These are phyloP conservation scores for Hybognathus amarus DNA, from an alignment of 2,797 vertebrate genomes.

Conservation along the genomic window DNA sequence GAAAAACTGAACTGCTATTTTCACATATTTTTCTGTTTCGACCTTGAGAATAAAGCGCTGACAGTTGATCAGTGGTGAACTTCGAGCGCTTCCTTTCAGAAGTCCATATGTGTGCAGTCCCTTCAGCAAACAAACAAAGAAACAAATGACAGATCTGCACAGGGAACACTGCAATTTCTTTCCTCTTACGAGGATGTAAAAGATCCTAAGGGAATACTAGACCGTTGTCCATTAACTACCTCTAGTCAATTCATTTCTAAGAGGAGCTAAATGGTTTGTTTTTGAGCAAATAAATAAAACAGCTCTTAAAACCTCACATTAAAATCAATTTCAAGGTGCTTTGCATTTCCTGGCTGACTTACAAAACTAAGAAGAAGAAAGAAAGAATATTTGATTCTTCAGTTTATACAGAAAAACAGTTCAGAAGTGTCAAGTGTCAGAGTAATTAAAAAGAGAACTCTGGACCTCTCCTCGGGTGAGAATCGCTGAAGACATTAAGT, in stretches of 20 bases:
- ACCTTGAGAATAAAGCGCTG: slow-evolving; percentile 7
- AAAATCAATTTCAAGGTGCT: slow-evolving; percentile 44
- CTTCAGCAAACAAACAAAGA: slow-evolving; percentile 15
- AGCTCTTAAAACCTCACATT: slow-evolving; percentile 24
- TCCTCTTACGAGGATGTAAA: slow-evolving; percentile 6
- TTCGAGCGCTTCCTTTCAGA: not conserved
- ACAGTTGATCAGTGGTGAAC: not conserved
- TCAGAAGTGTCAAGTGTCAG: slow-evolving; percentile 73
- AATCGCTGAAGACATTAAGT: slow-evolving; percentile 81
- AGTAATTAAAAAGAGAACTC: slow-evolving; percentile 80
- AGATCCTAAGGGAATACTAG: slow-evolving; percentile 39
- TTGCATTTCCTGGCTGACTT: slow-evolving; percentile 26
- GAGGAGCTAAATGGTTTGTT: slow-evolving; percentile 47
- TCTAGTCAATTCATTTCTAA: slow-evolving; percentile 49
- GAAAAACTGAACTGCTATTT: not conserved
- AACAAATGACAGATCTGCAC: slow-evolving; percentile 4
- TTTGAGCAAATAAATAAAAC: slow-evolving; percentile 52
- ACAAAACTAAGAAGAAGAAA: slow-evolving; percentile 20
- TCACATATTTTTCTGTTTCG: not conserved
- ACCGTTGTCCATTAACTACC: slow-evolving; percentile 43
- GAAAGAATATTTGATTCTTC: slow-evolving; percentile 51
- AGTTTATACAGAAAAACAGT: slow-evolving; percentile 75
- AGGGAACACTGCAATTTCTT: slow-evolving; percentile 11
- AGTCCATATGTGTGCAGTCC: not conserved
- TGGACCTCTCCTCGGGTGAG: slow-evolving; percentile 79